Conservation (phyloP, 1,140 invertebrate species). For the Holcopasites calliopsidis region DNA sequence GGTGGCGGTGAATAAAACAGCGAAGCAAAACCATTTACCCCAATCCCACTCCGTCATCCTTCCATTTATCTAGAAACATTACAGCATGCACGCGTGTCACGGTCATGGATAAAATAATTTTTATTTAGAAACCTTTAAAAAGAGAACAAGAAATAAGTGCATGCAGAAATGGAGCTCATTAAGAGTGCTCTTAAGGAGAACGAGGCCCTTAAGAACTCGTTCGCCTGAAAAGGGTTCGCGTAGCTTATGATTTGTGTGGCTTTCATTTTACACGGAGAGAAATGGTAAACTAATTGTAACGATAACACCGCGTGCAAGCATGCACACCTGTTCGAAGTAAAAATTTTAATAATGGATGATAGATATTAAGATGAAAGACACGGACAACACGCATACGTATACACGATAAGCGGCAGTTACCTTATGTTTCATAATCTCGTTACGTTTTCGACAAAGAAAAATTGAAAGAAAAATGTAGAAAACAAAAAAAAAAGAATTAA, state of each 20-base stretch:
- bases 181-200: neutral
- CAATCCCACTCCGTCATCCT: neutral
- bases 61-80: constrained; percentile 8
- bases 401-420: constrained; percentile 19
- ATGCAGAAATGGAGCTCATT: constrained; percentile 26
- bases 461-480: neutral
- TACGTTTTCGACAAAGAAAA: constrained; percentile 20
- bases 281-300: constrained; percentile 53
- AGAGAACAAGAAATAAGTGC: constrained; percentile 31
- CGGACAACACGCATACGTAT: constrained; percentile 11
- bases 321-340: too few relatives aligned
- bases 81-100: constrained; percentile 38
- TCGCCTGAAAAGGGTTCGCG: neutral
- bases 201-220: constrained; percentile 23
- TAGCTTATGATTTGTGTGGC: neutral
- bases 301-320: neutral
- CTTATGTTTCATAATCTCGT: constrained; percentile 39
- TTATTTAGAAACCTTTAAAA: neutral
- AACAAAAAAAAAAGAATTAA: constrained; percentile 4
- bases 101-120: constrained; percentile 2
- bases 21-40: constrained; percentile 35
- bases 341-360: too few relatives aligned
- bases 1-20: constrained; percentile 72
- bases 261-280: neutral
- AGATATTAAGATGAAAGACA: too few relatives aligned